Evolutionary conservation across 2,888 invertebrate genomes (phyloP).

Genomic region (Dicycla oo): DNA sequence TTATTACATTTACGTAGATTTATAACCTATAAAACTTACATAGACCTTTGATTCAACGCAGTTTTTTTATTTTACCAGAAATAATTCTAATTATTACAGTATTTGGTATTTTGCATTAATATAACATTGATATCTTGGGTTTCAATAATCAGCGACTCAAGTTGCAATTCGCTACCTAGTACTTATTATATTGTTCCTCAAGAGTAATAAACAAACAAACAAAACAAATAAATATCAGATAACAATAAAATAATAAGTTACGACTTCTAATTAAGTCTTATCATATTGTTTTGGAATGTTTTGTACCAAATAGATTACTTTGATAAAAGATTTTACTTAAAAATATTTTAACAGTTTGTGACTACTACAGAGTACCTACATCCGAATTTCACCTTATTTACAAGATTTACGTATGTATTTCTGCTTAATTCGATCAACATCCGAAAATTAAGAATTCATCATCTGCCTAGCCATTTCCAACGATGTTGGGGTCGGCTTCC

Average conservation of each 20-base stretch:
- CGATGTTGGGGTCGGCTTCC: too few relatives aligned
- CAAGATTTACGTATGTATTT: conserved; percentile 29
- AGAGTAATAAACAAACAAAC: neutral
- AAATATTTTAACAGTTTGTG: conserved; percentile 54
- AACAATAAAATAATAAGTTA: conserved; percentile 24
- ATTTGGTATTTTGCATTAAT: conserved; percentile 31
- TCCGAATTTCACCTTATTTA: conserved; percentile 9
- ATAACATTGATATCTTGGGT: neutral
- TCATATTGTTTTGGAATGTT: conserved; percentile 48
- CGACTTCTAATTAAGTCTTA: conserved; percentile 8
- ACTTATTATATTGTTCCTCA: neutral
- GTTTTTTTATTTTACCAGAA: conserved; percentile 5
- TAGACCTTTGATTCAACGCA: conserved; percentile 1
- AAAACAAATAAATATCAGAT: conserved; percentile 27
- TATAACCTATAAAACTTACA: neutral
- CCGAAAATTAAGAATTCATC: conserved; percentile 25
- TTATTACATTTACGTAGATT: conserved; percentile 17
- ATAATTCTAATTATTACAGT: conserved; percentile 1
- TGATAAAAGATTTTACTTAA: conserved; percentile 41
- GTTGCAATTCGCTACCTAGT: neutral
- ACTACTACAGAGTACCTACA: conserved; percentile 43
- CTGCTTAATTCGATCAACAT: conserved; percentile 18
- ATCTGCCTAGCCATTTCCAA: too few relatives aligned
- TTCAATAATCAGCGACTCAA: neutral
- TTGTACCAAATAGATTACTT: conserved; percentile 44